Evolutionary conservation across 2,797 vertebrate species (phyloP).

Genomic region (Clarias fuscus): DNA sequence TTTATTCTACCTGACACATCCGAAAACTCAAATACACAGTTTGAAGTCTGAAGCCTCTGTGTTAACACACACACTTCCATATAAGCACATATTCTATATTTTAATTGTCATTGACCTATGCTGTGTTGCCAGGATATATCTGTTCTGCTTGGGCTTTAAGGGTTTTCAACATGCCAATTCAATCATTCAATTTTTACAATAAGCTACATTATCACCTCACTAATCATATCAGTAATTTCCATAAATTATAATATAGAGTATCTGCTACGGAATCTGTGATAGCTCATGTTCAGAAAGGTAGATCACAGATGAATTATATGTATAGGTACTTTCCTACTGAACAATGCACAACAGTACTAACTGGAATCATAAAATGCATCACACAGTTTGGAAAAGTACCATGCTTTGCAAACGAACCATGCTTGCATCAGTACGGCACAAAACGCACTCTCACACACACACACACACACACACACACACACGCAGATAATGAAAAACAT

Average conservation of each 20-base stretch:
- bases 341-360: constrained; percentile 46
- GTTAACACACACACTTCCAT: too few species aligned
- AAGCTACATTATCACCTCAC: not conserved
- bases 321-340: constrained; percentile 15
- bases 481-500: not conserved
- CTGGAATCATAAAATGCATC: constrained; percentile 52
- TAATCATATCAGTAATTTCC: not conserved
- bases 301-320: constrained; percentile 3
- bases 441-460: too few species aligned
- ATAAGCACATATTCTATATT: too few species aligned
- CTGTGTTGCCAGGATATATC: too few species aligned
- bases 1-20: too few species aligned
- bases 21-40: too few species aligned
- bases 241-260: not conserved
- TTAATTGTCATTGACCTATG: too few species aligned
- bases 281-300: not conserved
- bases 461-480: not conserved
- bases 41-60: too few species aligned
- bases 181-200: not conserved
- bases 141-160: not conserved
- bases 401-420: constrained; percentile 38
- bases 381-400: constrained; percentile 44
- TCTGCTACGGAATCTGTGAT: not conserved
- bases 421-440: constrained; percentile 6
- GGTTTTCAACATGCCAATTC: not conserved